Conservation (phyloP, 2,113 vertebrate genomes). For the Oenanthe melanoleuca region DNA sequence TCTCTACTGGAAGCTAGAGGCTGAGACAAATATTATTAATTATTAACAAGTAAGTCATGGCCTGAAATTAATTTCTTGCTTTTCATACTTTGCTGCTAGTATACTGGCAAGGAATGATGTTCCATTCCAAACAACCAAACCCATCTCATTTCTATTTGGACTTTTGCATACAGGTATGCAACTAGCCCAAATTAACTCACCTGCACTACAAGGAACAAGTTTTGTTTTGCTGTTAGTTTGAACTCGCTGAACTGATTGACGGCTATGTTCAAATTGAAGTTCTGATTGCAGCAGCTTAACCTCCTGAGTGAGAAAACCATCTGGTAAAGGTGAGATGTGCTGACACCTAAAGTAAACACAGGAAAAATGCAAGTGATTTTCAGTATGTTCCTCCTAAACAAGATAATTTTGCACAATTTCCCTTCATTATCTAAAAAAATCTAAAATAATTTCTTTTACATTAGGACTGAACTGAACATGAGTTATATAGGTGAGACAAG, state of each 20-base stretch:
- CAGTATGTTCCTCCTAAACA: not conserved
- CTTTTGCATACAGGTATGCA: not conserved
- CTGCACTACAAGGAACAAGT: conserved; percentile 88
- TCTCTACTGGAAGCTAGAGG: not conserved
- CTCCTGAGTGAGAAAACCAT: conserved; percentile 76
- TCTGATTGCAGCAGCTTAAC: conserved; percentile 81
- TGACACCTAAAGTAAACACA: conserved; percentile 75
- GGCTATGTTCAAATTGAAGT: conserved; percentile 86
- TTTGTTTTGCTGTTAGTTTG: conserved; percentile 67
- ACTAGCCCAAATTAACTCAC: conserved; percentile 65
- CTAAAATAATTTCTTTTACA: not conserved
- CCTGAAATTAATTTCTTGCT: not conserved
- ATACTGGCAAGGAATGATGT: not conserved
- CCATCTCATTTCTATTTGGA: not conserved
- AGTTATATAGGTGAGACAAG: not conserved
- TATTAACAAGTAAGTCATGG: not conserved
- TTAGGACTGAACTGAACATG: not conserved
- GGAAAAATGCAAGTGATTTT: not conserved
- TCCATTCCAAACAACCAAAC: not conserved
- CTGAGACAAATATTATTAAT: not conserved
- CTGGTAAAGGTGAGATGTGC: conserved; percentile 76
- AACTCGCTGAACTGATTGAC: conserved; percentile 65
- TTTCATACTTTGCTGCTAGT: not conserved
- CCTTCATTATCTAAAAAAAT: not conserved
- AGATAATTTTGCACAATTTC: not conserved